Conservation (phyloP, 2,888 invertebrate genomes). For the Ectemnius lituratus region DNA sequence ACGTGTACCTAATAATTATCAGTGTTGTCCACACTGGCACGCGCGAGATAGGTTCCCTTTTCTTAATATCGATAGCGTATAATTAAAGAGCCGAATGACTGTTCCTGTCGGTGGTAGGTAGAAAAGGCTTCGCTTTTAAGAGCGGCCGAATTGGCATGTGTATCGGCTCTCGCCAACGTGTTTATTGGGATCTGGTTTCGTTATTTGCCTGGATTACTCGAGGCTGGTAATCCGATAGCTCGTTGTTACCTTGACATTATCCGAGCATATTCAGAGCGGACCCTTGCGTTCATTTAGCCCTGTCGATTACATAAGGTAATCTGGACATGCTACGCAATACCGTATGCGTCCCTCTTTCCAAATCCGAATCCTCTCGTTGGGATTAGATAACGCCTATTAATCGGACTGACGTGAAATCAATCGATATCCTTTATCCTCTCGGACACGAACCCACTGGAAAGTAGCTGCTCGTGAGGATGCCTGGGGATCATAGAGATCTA, state of each 20-base stretch:
- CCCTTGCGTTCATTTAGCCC: neutral
- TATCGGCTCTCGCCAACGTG: conserved; percentile 26
- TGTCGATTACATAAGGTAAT: conserved; percentile 7
- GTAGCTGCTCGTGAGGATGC: neutral
- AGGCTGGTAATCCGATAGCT: conserved; percentile 21
- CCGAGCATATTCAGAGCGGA: conserved; percentile 2
- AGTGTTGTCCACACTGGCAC: conserved; percentile 28
- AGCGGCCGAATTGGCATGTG: conserved; percentile 17
- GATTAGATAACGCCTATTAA: conserved; percentile 1
- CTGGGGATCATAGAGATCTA: conserved; percentile 17
- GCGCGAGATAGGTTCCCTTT: conserved; percentile 20
- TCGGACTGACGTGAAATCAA: neutral
- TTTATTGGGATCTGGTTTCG: conserved; percentile 27
- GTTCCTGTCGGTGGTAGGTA: conserved; percentile 22
- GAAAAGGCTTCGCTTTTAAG: conserved; percentile 25
- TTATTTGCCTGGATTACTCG: conserved; percentile 17
- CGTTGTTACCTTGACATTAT: conserved; percentile 25
- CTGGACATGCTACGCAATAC: neutral
- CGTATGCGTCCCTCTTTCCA: no score
- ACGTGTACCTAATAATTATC: conserved; percentile 44
- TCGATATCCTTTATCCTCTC: neutral
- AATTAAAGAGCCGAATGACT: conserved; percentile 42
- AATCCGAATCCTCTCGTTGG: no score
- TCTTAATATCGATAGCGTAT: conserved; percentile 39
- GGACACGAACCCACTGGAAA: neutral